Evolutionary conservation across 2,113 vertebrate species (phyloP), one percentile per base, ranked within the genome.

Genomic region (Bubo blakistoni): DNA sequence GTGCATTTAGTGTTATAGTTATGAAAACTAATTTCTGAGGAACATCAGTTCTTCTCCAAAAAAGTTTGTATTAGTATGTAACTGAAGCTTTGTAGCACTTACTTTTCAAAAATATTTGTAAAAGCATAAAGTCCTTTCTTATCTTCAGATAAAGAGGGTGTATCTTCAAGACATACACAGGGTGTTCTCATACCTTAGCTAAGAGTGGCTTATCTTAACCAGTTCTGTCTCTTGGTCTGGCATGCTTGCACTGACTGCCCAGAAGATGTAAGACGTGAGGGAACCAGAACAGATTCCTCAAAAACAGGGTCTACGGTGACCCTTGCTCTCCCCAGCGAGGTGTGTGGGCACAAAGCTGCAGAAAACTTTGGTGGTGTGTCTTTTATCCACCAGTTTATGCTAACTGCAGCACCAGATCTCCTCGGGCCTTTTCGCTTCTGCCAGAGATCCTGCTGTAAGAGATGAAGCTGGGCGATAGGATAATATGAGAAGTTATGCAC

Each of bases 131-230:
- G 49, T 70, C 36, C 59, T 94, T 88, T 83, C 69, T 74, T 94
- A 92, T 93, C 83, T 95, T 79, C 49, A 92, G 94, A 95, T 97
- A 92, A 89, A 79, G 29, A 81, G 81, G 89, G 77, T 82, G 87
- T 93, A 67, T 94, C 74, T 92, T 85, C 49, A 42, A 61, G 54
- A 76, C 7, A 2, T 19, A 15, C 18, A 19, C 63, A 52, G 73
- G 21, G 44, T 88, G 94, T 95, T 86, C 81, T 81, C 34, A 47
- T 90, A 14, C 49, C 78, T 86, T 92, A 88, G 81, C 83, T 92
- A 30, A 29, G 38, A 92, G 51, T 0, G 0, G 61, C 25, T 92
- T 94, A 73, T 51, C 40, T 94, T 81, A 95, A 72, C 25, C 11
- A 67, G 54, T 78, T 71, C 83, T 89, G 40, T 67, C 38, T 83